Percentiles rank a stretch among this genome's conserved stretches.
These are phyloP conservation scores for Euschistus heros DNA, from an alignment of 1,140 invertebrate species.

Conservation along the genomic window DNA sequence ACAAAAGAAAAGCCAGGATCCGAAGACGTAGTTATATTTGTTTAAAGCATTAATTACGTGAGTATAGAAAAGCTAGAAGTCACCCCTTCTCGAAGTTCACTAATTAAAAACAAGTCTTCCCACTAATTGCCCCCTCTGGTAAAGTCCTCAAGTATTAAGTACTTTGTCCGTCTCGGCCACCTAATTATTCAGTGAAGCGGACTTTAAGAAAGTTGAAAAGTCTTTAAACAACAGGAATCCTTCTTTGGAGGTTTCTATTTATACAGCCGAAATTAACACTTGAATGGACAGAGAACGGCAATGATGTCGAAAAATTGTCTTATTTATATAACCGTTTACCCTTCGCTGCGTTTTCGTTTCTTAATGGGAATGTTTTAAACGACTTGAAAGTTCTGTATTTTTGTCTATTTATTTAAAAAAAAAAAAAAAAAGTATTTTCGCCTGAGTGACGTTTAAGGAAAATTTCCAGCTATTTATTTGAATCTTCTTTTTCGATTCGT, in stretches of 20 bases:
- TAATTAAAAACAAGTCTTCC: conserved; percentile 10
- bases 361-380: no score
- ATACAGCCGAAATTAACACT: not conserved
- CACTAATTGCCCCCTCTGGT: conserved; percentile 3
- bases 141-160: conserved; percentile 10
- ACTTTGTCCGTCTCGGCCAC: conserved; percentile 9
- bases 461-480: no score
- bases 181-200: conserved; percentile 8
- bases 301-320: no score
- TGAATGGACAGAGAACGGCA: no score
- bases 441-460: no score
- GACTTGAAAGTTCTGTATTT: no score
- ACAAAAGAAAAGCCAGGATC: not conserved
- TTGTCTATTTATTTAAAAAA: no score
- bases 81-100: not conserved
- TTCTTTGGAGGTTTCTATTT: conserved; percentile 1
- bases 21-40: not conserved
- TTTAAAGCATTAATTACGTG: conserved; percentile 5
- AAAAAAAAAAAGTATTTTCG: no score
- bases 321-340: no score
- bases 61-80: conserved; percentile 6
- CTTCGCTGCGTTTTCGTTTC: no score
- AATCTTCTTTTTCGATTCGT: no score
- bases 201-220: conserved; percentile 5
- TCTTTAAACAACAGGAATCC: conserved; percentile 4